Evolutionary conservation across 2,113 vertebrate genomes (phyloP).

Genomic region (Cololabis saira): DNA sequence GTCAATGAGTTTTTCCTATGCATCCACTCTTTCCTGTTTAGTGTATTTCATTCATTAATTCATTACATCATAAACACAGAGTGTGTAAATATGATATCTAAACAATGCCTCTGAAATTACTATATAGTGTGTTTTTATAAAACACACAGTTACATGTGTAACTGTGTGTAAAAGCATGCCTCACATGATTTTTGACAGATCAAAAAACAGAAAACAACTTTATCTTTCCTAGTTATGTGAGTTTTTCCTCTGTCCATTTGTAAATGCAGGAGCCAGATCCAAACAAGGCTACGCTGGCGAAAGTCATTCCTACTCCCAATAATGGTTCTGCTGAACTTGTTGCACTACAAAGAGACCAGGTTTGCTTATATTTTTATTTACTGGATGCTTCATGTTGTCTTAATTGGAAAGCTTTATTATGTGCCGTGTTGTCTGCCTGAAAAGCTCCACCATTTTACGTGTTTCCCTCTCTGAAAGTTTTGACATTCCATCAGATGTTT

Average conservation of each 20-base stretch:
- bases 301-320: constrained; percentile 94
- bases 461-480: no score
- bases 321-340: constrained; percentile 94
- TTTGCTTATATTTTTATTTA: constrained; percentile 64
- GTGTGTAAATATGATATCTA: neutral
- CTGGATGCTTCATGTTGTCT: neutral
- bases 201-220: constrained; percentile 20
- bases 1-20: no score
- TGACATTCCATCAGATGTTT: no score
- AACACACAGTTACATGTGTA: no score
- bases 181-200: no score
- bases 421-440: neutral
- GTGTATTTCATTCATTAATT: no score
- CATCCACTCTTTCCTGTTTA: no score
- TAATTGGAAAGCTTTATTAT: neutral
- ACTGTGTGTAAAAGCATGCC: no score
- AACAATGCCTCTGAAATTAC: constrained; percentile 5
- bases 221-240: constrained; percentile 27
- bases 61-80: neutral
- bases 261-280: constrained; percentile 85
- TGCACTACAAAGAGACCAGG: constrained; percentile 88
- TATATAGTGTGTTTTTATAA: no score
- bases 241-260: constrained; percentile 44
- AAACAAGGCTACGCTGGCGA: constrained; percentile 88
- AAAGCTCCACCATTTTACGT: neutral